phyloP scores from a whole-genome alignment of 2,113 vertebrate genomes.

The Takifugu bimaculatus region DNA sequence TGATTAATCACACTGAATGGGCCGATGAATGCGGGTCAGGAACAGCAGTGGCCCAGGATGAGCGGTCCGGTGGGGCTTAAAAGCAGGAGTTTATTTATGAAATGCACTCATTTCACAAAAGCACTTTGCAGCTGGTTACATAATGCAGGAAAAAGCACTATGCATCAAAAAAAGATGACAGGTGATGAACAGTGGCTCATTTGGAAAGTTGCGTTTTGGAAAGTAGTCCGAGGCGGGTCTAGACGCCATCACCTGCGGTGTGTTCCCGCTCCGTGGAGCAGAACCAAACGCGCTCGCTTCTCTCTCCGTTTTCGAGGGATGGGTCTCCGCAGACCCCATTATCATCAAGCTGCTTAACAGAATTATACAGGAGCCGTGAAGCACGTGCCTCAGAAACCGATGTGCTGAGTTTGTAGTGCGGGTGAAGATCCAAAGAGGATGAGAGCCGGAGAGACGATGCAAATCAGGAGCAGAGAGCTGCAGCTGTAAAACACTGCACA shows the following conservation, averaged over 20 bases:
- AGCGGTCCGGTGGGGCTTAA: slow-evolving; percentile 25
- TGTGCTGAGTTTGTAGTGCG: slow-evolving; percentile 55
- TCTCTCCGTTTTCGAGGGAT: background rate
- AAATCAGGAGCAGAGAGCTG: slow-evolving; percentile 40
- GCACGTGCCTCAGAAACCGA: slow-evolving; percentile 33
- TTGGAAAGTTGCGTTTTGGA: background rate
- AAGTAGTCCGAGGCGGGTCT: background rate
- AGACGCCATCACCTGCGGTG: background rate
- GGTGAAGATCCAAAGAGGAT: slow-evolving; percentile 48
- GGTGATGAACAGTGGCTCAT: background rate
- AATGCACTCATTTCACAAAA: slow-evolving; percentile 10
- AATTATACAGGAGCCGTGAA: no score
- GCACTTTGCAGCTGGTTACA: slow-evolving; percentile 23
- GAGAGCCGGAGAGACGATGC: slow-evolving; percentile 37
- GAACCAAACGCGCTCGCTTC: background rate
- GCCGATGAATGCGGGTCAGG: slow-evolving; percentile 17
- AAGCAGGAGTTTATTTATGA: slow-evolving; percentile 17
- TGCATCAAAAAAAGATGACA: background rate
- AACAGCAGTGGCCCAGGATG: background rate
- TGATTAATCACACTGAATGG: slow-evolving; percentile 9
- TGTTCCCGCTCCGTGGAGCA: background rate
- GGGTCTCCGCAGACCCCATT: no score
- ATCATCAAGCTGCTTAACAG: no score
- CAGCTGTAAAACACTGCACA: slow-evolving; percentile 52
- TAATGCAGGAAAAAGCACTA: slow-evolving; percentile 18